Conservation (phyloP, 2,888 invertebrate genomes). For the Erebia epiphron region DNA sequence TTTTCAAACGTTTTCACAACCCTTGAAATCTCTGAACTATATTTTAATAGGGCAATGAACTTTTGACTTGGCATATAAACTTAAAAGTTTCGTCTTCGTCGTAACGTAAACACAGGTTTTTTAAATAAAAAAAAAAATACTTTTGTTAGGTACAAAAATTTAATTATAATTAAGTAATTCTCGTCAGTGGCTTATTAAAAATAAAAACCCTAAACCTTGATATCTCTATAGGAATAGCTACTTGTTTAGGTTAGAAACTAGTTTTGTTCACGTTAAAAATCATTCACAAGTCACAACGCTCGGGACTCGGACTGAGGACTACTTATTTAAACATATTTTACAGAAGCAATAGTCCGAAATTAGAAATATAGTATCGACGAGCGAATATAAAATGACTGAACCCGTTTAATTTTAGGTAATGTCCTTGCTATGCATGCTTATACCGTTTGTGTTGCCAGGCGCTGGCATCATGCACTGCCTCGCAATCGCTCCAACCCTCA, state of each 20-base stretch:
- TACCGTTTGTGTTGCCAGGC: conserved; percentile 63
- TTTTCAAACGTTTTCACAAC: no score
- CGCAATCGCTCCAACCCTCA: conserved; percentile 67
- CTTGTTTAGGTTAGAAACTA: not conserved
- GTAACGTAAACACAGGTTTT: no score
- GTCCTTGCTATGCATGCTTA: conserved; percentile 71
- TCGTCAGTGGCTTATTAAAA: no score
- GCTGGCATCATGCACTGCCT: conserved; percentile 64
- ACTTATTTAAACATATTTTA: not conserved
- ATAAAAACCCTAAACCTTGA: not conserved
- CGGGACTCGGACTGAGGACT: not conserved
- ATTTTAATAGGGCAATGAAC: not conserved
- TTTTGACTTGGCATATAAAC: conserved; percentile 24
- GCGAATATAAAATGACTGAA: conserved; percentile 46
- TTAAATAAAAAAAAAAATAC: no score
- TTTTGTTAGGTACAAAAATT: not conserved
- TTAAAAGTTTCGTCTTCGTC: no score
- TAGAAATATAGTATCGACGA: not conserved
- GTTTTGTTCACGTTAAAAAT: not conserved
- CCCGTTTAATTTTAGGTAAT: conserved; percentile 76
- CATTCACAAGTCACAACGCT: not conserved
- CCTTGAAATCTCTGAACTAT: no score
- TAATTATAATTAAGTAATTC: no score
- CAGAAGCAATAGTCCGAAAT: not conserved
- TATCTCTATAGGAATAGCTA: not conserved